These are phyloP conservation scores for Machimus rusticus DNA, from an alignment of 2,888 invertebrate genomes.

Conservation along the genomic window DNA sequence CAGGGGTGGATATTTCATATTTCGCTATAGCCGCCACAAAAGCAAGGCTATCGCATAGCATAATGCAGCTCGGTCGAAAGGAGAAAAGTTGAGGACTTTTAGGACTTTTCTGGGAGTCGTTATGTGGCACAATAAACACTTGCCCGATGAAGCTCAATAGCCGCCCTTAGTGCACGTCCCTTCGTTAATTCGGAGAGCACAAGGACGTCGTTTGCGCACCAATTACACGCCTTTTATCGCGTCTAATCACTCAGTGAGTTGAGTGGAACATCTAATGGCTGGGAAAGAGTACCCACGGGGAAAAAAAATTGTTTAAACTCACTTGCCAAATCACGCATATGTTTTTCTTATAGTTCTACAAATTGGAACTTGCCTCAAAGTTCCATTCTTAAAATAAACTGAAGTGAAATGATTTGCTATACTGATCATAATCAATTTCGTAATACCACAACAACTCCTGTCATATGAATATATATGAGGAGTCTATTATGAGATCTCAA, in stretches of 20 bases:
- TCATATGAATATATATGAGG: too few relatives aligned
- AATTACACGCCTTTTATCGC: background rate
- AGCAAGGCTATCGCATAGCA: background rate
- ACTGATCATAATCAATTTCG: too few relatives aligned
- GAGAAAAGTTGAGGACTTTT: background rate
- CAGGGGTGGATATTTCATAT: slow-evolving; percentile 4
- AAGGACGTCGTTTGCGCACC: background rate
- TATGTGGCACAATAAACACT: background rate
- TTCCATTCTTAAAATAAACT: too few relatives aligned
- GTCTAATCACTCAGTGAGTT: background rate
- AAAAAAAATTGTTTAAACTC: too few relatives aligned
- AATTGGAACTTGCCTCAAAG: too few relatives aligned
- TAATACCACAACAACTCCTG: too few relatives aligned
- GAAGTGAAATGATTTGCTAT: too few relatives aligned
- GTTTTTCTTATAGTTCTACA: too few relatives aligned
- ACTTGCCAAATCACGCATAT: too few relatives aligned
- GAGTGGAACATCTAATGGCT: background rate
- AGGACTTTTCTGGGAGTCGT: background rate
- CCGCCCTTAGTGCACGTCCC: background rate
- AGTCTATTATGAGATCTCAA: too few relatives aligned
- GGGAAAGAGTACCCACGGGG: background rate
- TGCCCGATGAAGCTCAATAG: background rate
- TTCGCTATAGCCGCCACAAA: background rate
- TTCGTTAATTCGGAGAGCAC: background rate
- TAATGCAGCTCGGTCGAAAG: background rate